Evolutionary conservation across 2,797 vertebrate species (phyloP).

Genomic region (Cuniculus paca): DNA sequence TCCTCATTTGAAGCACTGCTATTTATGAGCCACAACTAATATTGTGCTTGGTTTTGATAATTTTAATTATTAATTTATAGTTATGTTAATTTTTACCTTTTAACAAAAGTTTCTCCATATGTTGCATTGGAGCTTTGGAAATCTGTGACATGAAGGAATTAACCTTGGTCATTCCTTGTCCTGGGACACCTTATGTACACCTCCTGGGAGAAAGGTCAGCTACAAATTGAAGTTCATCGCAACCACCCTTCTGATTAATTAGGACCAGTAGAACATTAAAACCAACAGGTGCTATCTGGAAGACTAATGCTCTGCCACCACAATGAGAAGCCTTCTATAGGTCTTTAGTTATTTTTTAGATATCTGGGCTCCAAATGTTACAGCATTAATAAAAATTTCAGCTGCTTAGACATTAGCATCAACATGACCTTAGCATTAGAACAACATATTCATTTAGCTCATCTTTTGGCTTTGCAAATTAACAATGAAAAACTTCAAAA

Average conservation of each 20-base stretch:
- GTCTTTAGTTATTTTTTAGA: neutral
- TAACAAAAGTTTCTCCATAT: neutral
- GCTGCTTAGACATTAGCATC: conserved; percentile 28
- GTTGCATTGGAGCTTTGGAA: neutral
- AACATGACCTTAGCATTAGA: neutral
- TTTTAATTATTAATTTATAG: conserved; percentile 18
- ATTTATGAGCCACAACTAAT: neutral
- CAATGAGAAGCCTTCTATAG: neutral
- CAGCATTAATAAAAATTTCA: conserved; percentile 67
- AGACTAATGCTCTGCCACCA: neutral
- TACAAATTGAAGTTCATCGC: neutral
- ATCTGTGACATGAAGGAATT: neutral
- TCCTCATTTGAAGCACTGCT: neutral
- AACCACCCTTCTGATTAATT: conserved; percentile 16
- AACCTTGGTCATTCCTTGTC: neutral
- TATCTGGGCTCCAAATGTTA: conserved; percentile 43
- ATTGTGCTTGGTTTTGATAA: neutral
- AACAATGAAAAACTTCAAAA: conserved; percentile 32
- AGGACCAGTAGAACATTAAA: neutral
- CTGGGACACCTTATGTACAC: neutral
- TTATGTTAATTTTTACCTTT: neutral
- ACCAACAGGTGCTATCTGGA: conserved; percentile 2
- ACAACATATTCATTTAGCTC: neutral
- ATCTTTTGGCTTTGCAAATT: neutral
- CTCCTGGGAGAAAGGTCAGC: neutral